Base-by-base conservation (phyloP, 2,113 vertebrate species). In the Trematomus loennbergii region DNA sequence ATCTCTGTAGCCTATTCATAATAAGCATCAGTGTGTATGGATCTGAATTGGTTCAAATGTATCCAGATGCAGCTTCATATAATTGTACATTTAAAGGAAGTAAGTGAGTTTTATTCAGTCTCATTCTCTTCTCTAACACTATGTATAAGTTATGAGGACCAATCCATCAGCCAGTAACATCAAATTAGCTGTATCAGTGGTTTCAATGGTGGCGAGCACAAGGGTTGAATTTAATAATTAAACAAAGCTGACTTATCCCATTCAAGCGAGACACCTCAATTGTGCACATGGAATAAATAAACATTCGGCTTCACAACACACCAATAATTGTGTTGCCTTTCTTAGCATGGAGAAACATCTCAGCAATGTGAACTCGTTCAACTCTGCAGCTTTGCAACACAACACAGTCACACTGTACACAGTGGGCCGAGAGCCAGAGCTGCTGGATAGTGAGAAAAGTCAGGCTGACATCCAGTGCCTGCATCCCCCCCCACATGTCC, bases 341-440 rank as follows among this genome's bases (percentile, higher is more conserved):
- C 59, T 86, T 53, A 25, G 46, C 40, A 20, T 67, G 79, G 72
- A 76, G 69, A 83, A 91, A 70, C 73, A 83, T 88, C 76, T 76
- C 71, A 78, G 76, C 69, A 46, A 90, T 83, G 81, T 80, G 88
- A 89, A 90, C 85, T 70, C 46, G 25, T 75, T 88, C 80, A 73
- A 75, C 83, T 83, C 81, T 9, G 15, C 73, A 69, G 78, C 80
- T 82, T 59, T 86, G 82, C 79, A 83, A 79, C 82, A 71, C 78
- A 80, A 81, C 85, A 78, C 79, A 81, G 64, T 76, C 77, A 72
- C 86, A 87, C 86, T 86, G 87, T 84, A 89, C 75, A 80, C 79
- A 76, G 74, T 66, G 72, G 86, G 84, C 88, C 4, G 16, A 6
- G 11, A 72, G 83, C 88, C 91, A 87, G 74, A 70, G 52, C 46